phyloP scores from a whole-genome alignment of 1,140 invertebrate species.

The Brachionus rotundiformis region DNA sequence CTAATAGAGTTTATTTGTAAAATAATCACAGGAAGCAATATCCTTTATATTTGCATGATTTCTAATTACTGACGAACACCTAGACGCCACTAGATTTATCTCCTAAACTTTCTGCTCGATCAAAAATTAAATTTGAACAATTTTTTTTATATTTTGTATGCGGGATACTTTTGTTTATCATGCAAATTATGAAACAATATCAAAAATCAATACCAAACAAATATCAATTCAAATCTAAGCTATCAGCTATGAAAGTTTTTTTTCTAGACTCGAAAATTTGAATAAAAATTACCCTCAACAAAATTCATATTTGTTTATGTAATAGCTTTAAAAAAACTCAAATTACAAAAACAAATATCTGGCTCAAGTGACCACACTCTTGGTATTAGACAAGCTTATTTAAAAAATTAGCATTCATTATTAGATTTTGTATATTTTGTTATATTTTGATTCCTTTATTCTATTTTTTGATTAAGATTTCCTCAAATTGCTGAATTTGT shows the following conservation, averaged over 20 bases:
- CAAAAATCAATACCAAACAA: slow-evolving; percentile 1
- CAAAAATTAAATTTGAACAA: background rate
- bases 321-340: background rate
- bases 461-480: background rate
- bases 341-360: background rate
- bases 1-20: background rate
- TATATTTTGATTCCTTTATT: background rate
- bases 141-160: background rate
- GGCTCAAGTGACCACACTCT: background rate
- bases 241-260: background rate
- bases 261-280: background rate
- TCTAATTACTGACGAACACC: background rate
- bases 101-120: background rate
- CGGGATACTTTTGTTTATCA: background rate
- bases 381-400: background rate
- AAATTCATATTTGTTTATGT: slow-evolving; percentile 5
- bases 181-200: slow-evolving; percentile 20
- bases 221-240: background rate
- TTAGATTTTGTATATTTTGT: background rate
- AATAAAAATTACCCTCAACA: background rate
- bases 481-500: background rate
- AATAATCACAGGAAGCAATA: background rate
- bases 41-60: slow-evolving; percentile 5
- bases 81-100: background rate
- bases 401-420: background rate